Evolutionary conservation across 1,140 invertebrate species (phyloP), one percentile per base, ranked within the genome.

Genomic region (Scaptomyza graminum): DNA sequence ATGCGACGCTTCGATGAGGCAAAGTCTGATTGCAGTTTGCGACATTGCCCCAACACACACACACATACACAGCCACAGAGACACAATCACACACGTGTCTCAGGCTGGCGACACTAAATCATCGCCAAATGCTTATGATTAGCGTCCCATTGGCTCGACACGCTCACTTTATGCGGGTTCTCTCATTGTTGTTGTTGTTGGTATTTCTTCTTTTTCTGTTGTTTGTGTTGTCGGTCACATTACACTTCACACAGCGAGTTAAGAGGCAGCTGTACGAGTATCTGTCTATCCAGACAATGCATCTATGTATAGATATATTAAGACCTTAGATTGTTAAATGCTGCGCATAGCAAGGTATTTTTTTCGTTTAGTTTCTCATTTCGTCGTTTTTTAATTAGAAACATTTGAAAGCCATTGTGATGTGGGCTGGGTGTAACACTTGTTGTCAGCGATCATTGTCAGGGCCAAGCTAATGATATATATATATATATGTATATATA

Each of bases 321-420:
- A 31, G 39, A 25, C 28, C 51, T 37, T 44, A 61, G 50, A 61
- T 15, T 57, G 55, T 31, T 13, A 15, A 39, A 39, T 39, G 37
- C 63, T 60, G 22, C 44, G 34, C 59, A 44, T 76, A 68, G 54
- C 56, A 12, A 12, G 37, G 61, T 28, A 41, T 59, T 44, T 16
- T 22, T 13, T 28, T 8, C 37, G 12, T 41, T 55, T 62, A 28
- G 12, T 41, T 67, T 66, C 37, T 25, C 22, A 44, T 3, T 31
- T 46, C 25, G 25, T 31, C 13, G 64, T 82, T 82, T 87, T 87
- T 85, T 85, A 85, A 85, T 85, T 82, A 87, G 82, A 87, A 85
- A 85, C 82, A 85, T 85, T 85, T 76, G 82, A 85, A 87, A 85
- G 82, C 82, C 67, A 85, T 85, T 85, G 82, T 82, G 71, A 72